Evolutionary conservation across 2,113 vertebrate species (phyloP), one percentile per base, ranked within the genome.

Genomic region (Sylvilagus bachmani): DNA sequence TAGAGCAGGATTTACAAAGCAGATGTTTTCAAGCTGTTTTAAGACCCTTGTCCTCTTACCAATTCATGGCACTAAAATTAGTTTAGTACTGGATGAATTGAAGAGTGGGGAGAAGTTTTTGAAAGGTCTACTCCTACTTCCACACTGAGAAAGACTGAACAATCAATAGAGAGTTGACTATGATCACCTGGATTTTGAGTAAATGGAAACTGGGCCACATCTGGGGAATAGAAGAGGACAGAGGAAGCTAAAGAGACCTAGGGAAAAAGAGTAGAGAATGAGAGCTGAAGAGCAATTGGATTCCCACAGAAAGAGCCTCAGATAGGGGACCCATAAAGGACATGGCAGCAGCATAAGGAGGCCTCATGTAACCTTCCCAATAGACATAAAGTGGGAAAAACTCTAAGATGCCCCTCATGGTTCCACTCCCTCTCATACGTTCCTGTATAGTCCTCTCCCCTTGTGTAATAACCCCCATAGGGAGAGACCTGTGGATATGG

Each of bases 1-100:
- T 6, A 22, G 2, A 94, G 27, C 51, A 64, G 22, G 22, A 87
- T 87, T 97, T 85, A 44, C 4, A 90, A 94, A 93, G 38, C n/a
- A 61, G 21, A 9, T 88, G 27, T 81, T 78, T 36, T 89, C 51
- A 94, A 94, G 73, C 24, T 96, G 16, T 73, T 71, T n/a, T 82
- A 31, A 31, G n/a, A 71, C 9, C 16, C 31, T 38, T 80, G 36
- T 87, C 44, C 22, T 69, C 12, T 96, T 27, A 74, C 7, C n/a
- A 16, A 22, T 5, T 95, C 49, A 44, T 69, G 33, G 12, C 21
- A 75, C 66, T 64, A 78, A 89, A 81, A 83, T 49, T 66, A 69
- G 74, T 79, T 44, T 53, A 13, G 33, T 38, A 81, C 77, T 71
- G 25, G 16, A 27, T 91, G 22, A 83, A 93, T 9, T 91, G 27